Evolutionary conservation across 1,140 invertebrate species (phyloP), one percentile per base, ranked within the genome.

Genomic region (Drosophila repleta): DNA sequence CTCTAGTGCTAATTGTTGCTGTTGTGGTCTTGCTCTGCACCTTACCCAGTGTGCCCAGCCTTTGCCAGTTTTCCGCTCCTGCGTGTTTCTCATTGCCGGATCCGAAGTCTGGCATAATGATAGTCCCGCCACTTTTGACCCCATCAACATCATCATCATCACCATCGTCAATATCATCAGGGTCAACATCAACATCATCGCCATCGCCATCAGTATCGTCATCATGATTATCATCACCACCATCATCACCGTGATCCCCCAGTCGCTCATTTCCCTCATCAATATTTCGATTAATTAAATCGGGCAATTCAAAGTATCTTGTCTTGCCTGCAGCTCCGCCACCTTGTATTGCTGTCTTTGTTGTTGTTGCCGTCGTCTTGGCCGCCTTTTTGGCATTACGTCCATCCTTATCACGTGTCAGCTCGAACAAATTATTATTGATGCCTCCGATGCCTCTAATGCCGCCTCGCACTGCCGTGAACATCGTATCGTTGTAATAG

Each of bases 401-500:
- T 15, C 56, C 60, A 18, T 69, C 71, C 78, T 81, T 90, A 66
- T 76, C 66, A 68, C 53, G 79, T 67, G 73, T 78, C 58, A 83
- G 73, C 57, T 90, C 73, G 48, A 88, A 76, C 78, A 87, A 83
- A 82, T 87, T 90, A 70, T 87, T 90, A 74, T 90, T 90, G 67
- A 72, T 81, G 32, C 63, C 64, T 20, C n/a, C 64, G 67, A 72
- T 81, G 32, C 63, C 64, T 24, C n/a, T 61, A 17, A 21, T 18
- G 41, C 45, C n/a, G 17, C 15, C 18, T 35, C 70, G 60, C 6
- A 89, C 52, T 17, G 84, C 84, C 43, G 73, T 88, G 46, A 91
- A 91, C 77, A 91, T 88, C 13, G 90, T 91, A 66, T 91, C 90
- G 79, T 91, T 91, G 43, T 85, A 91, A 67, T 91, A 91, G 64